These are phyloP conservation scores for Dryobota labecula DNA, from an alignment of 2,888 invertebrate species.

Conservation along the genomic window DNA sequence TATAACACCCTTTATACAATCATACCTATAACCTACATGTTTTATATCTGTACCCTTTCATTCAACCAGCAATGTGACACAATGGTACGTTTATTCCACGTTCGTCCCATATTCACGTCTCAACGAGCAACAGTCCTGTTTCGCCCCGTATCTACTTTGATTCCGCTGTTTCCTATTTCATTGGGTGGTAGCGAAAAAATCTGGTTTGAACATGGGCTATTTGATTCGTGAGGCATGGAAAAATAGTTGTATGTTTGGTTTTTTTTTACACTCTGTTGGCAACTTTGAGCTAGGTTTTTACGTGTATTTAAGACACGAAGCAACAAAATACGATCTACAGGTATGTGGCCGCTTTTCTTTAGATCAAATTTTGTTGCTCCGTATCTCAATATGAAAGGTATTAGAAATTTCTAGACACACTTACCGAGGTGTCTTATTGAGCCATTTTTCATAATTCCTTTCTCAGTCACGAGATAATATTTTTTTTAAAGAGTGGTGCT, in stretches of 20 bases:
- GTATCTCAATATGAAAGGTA: no score
- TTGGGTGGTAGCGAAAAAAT: slow-evolving; percentile 15
- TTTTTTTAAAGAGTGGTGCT: no score
- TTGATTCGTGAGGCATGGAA: neutral
- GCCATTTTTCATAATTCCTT: no score
- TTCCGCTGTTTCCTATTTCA: slow-evolving; percentile 31
- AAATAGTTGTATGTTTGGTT: no score
- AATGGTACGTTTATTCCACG: slow-evolving; percentile 27
- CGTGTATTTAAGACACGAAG: no score
- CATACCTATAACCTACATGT: neutral
- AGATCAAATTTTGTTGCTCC: no score
- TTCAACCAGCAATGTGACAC: slow-evolving; percentile 16
- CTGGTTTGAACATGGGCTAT: slow-evolving; percentile 6
- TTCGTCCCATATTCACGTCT: slow-evolving; percentile 40
- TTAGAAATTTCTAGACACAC: no score
- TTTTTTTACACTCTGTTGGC: neutral
- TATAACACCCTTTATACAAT: neutral
- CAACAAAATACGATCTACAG: no score
- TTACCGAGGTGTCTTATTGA: no score
- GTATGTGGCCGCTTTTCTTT: no score
- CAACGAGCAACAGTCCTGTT: slow-evolving; percentile 21
- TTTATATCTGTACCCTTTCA: slow-evolving; percentile 3
- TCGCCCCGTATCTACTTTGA: slow-evolving; percentile 40
- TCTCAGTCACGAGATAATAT: no score
- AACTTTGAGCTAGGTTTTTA: no score